A percentile compares a stretch with the other conserved stretches of the same genome.
These are phyloP conservation scores for Coracias cyanogaster DNA, from an alignment of 2,797 vertebrate genomes.

Conservation along the genomic window DNA sequence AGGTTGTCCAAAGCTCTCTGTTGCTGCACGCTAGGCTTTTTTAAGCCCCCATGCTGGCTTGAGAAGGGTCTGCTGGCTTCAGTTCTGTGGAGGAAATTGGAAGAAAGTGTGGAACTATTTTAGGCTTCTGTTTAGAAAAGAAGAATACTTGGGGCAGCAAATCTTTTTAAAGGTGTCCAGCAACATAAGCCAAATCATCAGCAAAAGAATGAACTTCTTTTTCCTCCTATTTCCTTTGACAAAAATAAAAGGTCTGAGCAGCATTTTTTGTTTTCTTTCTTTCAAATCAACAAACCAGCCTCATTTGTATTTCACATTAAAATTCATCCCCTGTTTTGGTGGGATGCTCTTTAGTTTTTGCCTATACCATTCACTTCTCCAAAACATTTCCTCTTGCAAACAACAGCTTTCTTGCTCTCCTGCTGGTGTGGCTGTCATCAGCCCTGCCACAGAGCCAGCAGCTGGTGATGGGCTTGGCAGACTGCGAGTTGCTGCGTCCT, in stretches of 20 bases:
- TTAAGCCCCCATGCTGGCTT: not conserved
- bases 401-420: not conserved
- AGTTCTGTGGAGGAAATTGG: not conserved
- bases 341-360: not conserved
- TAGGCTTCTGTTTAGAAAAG: not conserved
- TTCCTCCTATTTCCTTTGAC: not conserved
- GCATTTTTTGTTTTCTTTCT: not conserved
- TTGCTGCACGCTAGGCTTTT: not conserved
- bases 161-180: slow-evolving; percentile 29
- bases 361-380: not conserved
- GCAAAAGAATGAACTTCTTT: not conserved
- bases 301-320: not conserved
- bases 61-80: not conserved
- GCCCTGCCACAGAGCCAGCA: not conserved
- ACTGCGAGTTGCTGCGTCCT: not conserved
- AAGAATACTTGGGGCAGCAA: not conserved
- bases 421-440: not conserved
- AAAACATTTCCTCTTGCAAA: not conserved
- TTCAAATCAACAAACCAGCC: not conserved
- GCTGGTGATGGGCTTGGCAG: not conserved
- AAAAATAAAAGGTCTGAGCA: not conserved
- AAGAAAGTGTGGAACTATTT: slow-evolving; percentile 2
- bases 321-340: not conserved
- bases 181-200: not conserved
- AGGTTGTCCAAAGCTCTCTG: not conserved